Evolutionary conservation across 2,888 invertebrate species (phyloP), one percentile per base, ranked within the genome.

Genomic region (Lapara coniferarum): DNA sequence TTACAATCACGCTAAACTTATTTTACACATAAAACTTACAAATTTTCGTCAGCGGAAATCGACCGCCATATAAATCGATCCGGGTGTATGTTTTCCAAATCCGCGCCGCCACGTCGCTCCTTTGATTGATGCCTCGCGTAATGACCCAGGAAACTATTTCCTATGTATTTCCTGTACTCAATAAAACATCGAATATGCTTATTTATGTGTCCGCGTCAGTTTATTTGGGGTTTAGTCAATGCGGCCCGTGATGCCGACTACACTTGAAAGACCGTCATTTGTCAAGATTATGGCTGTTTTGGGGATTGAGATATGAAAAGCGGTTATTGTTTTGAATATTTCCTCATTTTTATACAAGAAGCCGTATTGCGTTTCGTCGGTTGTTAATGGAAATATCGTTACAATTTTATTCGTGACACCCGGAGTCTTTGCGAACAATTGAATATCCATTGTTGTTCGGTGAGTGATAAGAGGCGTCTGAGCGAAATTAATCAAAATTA

Each of bases 151-250:
- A 89, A 92, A 92, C 91, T 91, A 91, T 92, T 93, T 93, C 92
- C 93, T 90, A 85, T 88, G 87, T 89, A 90, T 93, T 93, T 93
- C 93, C 93, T 90, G 85, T 84, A 92, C 91, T 92, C 91, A 91
- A 93, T 92, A 91, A 92, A 92, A 91, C 91, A 89, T 91, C 89
- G 85, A 92, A 91, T 90, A 90, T 91, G 91, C 90, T 89, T 91
- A 92, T 92, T 91, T 92, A 91, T 91, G 84, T 89, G 87, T 86
- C 88, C 84, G 86, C 85, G 86, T 88, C 90, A 87, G 85, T 92
- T 91, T 92, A 92, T 91, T 91, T 85, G 88, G 88, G 88, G 87
- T 88, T 89, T 90, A 91, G 92, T 92, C 91, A 89, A 87, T 90
- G 88, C 84, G 85, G 84, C 83, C 85, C 86, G 85, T 87, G 86